Conservation (phyloP, 2,888 invertebrate species). For the Pediacus dermestoides region DNA sequence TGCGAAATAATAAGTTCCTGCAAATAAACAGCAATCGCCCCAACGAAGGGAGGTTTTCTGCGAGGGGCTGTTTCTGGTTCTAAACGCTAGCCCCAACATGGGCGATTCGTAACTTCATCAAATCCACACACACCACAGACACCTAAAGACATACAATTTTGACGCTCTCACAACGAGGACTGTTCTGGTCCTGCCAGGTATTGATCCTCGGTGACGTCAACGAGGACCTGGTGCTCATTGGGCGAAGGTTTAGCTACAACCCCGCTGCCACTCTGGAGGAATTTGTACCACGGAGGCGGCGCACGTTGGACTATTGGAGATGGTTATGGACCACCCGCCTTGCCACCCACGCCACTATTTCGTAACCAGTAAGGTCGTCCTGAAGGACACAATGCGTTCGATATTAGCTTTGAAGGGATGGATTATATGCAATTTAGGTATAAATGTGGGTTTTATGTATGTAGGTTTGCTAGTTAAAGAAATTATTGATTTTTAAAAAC, state of each 20-base stretch:
- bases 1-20: slow-evolving; percentile 4
- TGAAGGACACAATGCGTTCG: slow-evolving; percentile 19
- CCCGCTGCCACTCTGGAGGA: slow-evolving; percentile 40
- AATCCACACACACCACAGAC: slow-evolving; percentile 29
- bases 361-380: slow-evolving; percentile 32
- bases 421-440: too few species aligned
- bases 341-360: slow-evolving; percentile 26
- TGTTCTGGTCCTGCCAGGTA: slow-evolving; percentile 42
- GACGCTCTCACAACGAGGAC: slow-evolving; percentile 42
- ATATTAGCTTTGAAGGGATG: too few species aligned
- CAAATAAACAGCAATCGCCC: slow-evolving; percentile 79
- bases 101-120: slow-evolving; percentile 57
- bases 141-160: slow-evolving; percentile 13
- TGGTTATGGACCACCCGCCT: slow-evolving; percentile 28
- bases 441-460: too few species aligned
- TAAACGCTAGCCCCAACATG: slow-evolving; percentile 95
- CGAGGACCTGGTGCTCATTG: slow-evolving; percentile 32
- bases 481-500: too few species aligned
- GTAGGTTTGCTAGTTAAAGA: too few species aligned
- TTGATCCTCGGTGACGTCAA: slow-evolving; percentile 49
- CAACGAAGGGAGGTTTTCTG: slow-evolving; percentile 95
- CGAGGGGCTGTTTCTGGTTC: slow-evolving; percentile 94
- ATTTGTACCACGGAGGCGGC: slow-evolving; percentile 25
- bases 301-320: slow-evolving; percentile 21
- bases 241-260: slow-evolving; percentile 45